Percentiles rank a stretch among this genome's conserved stretches.
Conservation (phyloP, 2,888 invertebrate species). For the Hetaerina titia region DNA sequence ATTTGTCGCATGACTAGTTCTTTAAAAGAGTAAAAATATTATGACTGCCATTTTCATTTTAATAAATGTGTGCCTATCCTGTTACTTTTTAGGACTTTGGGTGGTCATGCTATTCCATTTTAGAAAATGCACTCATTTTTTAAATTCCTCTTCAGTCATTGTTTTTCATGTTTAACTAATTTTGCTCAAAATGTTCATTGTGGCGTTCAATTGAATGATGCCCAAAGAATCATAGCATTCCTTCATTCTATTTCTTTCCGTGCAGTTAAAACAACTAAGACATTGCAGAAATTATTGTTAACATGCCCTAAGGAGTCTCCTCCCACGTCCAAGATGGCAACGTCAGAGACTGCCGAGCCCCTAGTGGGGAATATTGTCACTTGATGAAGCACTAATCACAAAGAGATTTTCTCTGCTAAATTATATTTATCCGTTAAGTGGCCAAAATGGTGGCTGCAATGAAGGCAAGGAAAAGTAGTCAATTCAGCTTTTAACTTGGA, state of each 20-base stretch:
- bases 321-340: slow-evolving; percentile 64
- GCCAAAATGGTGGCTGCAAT: slow-evolving; percentile 52
- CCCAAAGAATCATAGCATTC: slow-evolving; percentile 41
- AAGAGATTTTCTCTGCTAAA: slow-evolving; percentile 55
- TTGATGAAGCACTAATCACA: slow-evolving; percentile 51
- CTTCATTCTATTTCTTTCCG: slow-evolving; percentile 62
- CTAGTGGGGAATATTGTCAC: slow-evolving; percentile 66
- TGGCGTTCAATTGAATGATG: neutral
- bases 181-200: neutral
- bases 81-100: neutral
- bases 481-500: slow-evolving; percentile 60
- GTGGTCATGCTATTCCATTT: neutral
- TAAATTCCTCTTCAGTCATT: neutral
- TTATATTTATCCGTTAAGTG: slow-evolving; percentile 50
- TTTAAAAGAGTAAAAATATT: neutral
- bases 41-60: neutral
- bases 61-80: neutral
- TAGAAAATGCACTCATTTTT: neutral
- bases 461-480: slow-evolving; percentile 67
- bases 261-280: slow-evolving; percentile 66
- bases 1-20: neutral
- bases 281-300: slow-evolving; percentile 68
- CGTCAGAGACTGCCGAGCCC: slow-evolving; percentile 68
- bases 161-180: neutral
- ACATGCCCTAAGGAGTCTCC: slow-evolving; percentile 55